These are phyloP conservation scores for Mimas tiliae DNA, from an alignment of 2,888 invertebrate species.

Conservation along the genomic window DNA sequence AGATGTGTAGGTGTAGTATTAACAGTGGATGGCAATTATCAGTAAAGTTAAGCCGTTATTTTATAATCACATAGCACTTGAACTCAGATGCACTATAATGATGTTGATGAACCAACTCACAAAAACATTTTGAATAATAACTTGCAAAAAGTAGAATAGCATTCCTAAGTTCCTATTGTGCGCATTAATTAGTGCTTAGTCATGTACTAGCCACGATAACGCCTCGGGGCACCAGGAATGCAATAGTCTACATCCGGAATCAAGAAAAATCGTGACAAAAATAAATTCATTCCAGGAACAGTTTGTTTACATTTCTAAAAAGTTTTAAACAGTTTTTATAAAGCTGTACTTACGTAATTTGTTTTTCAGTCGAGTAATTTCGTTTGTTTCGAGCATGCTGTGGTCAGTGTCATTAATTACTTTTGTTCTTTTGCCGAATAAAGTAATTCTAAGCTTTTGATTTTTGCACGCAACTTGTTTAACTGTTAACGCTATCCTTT, in stretches of 20 bases:
- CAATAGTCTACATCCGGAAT: slow-evolving; percentile 14
- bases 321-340: not conserved
- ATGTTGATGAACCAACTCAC: not conserved
- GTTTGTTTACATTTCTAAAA: slow-evolving; percentile 11
- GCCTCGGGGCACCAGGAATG: slow-evolving; percentile 2
- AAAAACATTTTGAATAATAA: not conserved
- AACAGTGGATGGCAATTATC: no score
- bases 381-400: not conserved
- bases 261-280: slow-evolving; percentile 15
- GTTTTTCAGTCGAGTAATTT: not conserved
- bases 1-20: no score
- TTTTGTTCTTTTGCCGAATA: not conserved
- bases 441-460: not conserved
- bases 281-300: not conserved
- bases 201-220: not conserved
- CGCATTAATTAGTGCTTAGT: slow-evolving; percentile 2
- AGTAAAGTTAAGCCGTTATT: not conserved
- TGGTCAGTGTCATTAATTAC: not conserved
- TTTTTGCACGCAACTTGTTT: no score
- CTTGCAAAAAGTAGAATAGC: slow-evolving; percentile 7
- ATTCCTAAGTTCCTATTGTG: slow-evolving; percentile 9
- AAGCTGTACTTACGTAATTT: not conserved
- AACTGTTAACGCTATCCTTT: no score
- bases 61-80: not conserved
- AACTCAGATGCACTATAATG: not conserved